These are phyloP conservation scores for Phragmatobia fuliginosa DNA, from an alignment of 2,888 invertebrate species.

Conservation along the genomic window DNA sequence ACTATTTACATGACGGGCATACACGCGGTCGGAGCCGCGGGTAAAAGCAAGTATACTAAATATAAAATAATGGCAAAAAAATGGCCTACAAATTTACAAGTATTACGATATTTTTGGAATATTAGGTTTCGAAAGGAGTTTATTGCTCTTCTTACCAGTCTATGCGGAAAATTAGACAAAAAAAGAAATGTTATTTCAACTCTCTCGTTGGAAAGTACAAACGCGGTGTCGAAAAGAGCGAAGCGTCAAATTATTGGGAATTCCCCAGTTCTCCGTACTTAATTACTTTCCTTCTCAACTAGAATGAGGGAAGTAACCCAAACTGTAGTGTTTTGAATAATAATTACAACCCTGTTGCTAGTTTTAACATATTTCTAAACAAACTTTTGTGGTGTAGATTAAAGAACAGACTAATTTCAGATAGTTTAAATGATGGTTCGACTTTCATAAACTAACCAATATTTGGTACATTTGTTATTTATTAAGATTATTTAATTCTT, in stretches of 20 bases:
- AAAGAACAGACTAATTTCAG: too few relatives aligned
- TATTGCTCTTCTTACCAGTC: background rate
- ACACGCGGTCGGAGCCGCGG: too few relatives aligned
- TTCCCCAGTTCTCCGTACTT: background rate
- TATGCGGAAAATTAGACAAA: background rate
- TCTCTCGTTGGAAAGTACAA: background rate
- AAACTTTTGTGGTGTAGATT: too few relatives aligned
- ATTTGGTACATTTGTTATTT: too few relatives aligned
- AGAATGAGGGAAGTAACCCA: background rate
- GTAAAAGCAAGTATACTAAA: too few relatives aligned
- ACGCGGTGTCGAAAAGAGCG: background rate
- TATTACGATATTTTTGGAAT: background rate
- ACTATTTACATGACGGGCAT: too few relatives aligned
- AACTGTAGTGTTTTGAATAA: background rate
- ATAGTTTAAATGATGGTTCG: too few relatives aligned
- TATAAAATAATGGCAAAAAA: too few relatives aligned
- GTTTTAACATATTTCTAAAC: background rate
- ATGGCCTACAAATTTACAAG: background rate
- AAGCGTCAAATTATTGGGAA: conserved; percentile 6
- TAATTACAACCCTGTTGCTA: background rate
- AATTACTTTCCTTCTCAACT: background rate
- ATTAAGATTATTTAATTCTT: too few relatives aligned
- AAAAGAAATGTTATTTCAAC: background rate
- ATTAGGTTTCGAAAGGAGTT: background rate
- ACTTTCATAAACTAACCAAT: too few relatives aligned